Evolutionary conservation across 2,797 vertebrate species (phyloP).

Genomic region (Liasis olivaceus): DNA sequence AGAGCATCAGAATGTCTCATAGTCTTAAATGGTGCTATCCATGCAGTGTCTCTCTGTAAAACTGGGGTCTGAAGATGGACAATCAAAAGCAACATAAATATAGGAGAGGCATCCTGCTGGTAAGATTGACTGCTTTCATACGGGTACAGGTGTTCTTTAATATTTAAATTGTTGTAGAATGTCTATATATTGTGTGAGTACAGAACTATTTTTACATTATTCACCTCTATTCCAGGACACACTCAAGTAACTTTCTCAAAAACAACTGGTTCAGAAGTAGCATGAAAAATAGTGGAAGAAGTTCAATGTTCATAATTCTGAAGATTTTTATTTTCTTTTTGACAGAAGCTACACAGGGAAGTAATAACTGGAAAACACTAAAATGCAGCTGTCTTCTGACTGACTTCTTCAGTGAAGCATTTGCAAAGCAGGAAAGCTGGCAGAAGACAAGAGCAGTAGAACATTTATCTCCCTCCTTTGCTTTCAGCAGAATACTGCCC

Average conservation of each 20-base stretch:
- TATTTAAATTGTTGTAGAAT: background rate
- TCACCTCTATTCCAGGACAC: background rate
- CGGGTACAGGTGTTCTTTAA: background rate
- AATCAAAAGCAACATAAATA: background rate
- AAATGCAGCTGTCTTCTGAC: constrained; percentile 23
- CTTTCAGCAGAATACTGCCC: constrained; percentile 9
- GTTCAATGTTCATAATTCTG: constrained; percentile 11
- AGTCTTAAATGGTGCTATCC: constrained; percentile 1
- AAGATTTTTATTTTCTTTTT: background rate
- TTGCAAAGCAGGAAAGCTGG: background rate
- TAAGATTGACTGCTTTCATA: background rate
- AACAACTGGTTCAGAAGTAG: constrained; percentile 15
- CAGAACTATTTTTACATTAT: background rate
- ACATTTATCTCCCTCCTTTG: background rate
- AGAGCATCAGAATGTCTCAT: constrained; percentile 8
- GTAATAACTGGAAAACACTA: constrained; percentile 3
- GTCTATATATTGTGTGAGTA: background rate
- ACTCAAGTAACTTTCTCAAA: background rate
- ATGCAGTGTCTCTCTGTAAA: constrained; percentile 2
- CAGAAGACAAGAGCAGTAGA: constrained; percentile 18
- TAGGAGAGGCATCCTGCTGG: background rate
- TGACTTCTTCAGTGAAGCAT: constrained; percentile 16
- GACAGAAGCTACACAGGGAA: background rate
- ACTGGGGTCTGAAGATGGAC: background rate
- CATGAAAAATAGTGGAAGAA: background rate